Evolutionary conservation across 2,888 invertebrate species (phyloP), one percentile per base, ranked within the genome.

Genomic region (Diabrotica balteata): DNA sequence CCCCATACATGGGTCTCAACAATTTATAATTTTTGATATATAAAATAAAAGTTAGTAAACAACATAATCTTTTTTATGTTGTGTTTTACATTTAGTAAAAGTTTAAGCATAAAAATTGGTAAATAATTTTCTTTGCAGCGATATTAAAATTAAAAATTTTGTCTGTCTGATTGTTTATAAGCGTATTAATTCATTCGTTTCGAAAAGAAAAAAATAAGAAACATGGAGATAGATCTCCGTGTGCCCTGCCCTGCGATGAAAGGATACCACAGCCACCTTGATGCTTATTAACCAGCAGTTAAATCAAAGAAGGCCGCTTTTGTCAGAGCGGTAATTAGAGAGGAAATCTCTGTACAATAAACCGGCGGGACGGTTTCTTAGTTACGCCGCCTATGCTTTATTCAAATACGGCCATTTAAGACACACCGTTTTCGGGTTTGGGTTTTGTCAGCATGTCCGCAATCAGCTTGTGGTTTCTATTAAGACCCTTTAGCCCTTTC

Each of bases 271-370:
- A 69, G 68, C 69, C 71, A 72, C 73, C 71, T 67, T 68, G 72
- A 72, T 69, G 62, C 72, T 58, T 68, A 71, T 66, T 55, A 68
- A 71, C 69, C 67, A 58, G 66, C 65, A 62, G 69, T 67, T 59
- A 63, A 72, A 73, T 73, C 75, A 75, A 76, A 74, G 70, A 72
- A 67, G 73, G 67, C 73, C 75, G 71, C 75, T 72, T 75, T 73
- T 76, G 73, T 74, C 68, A 65, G 57, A 68, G 73, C 73, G 73
- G 73, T 75, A 76, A 76, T 76, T 76, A 76, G 76, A 74, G 73
- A 74, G 74, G 75, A 76, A 76, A 76, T 76, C 73, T 73, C 69
- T 63, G 72, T 69, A 71, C 72, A 73, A 72, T 70, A 66, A 63
- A 44, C 45, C 45, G 50, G 59, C 68, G 68, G 64, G 70, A 64